phyloP scores from a whole-genome alignment of 2,797 vertebrate genomes.

The Schizopygopsis pylzovi region DNA sequence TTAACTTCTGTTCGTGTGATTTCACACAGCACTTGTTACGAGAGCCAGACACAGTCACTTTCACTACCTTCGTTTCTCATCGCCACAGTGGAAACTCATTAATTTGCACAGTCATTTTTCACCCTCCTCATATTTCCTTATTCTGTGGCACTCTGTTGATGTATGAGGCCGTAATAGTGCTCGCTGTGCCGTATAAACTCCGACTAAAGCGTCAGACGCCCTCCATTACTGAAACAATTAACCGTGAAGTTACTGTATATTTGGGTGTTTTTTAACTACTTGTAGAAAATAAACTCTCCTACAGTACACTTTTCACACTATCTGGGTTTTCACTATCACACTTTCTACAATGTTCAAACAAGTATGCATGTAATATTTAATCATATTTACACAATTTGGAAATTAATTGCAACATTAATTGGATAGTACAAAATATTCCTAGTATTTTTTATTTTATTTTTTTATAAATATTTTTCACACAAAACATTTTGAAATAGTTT shows the following conservation, averaged over 20 bases:
- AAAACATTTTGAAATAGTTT: neutral
- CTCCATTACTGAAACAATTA: neutral
- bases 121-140: constrained; percentile 10
- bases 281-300: neutral
- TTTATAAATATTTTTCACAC: neutral
- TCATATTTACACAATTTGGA: neutral
- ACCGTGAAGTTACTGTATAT: neutral
- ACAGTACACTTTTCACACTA: too few species aligned
- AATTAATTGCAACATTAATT: neutral
- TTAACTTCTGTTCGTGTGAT: neutral
- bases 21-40: neutral
- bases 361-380: neutral
- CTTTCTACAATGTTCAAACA: too few species aligned
- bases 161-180: neutral
- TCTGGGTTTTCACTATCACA: too few species aligned
- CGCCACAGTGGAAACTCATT: constrained; percentile 13
- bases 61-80: constrained; percentile 1
- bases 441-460: too few species aligned
- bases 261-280: neutral
- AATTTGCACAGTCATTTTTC: neutral
- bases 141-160: neutral
- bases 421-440: too few species aligned
- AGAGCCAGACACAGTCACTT: neutral
- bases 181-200: neutral
- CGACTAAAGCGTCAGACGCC: neutral